These are phyloP conservation scores for Hypena proboscidalis DNA, from an alignment of 2,888 invertebrate genomes.

Conservation along the genomic window DNA sequence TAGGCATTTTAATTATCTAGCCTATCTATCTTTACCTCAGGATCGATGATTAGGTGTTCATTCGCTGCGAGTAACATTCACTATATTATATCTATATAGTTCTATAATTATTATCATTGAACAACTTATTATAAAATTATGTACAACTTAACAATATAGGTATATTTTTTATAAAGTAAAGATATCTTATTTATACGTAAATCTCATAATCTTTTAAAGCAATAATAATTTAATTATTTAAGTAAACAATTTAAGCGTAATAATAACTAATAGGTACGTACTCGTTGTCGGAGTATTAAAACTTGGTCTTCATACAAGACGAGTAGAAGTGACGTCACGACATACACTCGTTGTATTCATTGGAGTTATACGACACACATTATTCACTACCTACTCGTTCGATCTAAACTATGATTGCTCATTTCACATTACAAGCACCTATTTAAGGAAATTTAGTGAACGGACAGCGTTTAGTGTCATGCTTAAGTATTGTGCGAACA, in stretches of 20 bases:
- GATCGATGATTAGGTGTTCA: conserved; percentile 28
- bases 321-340: conserved; percentile 62
- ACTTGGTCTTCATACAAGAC: conserved; percentile 50
- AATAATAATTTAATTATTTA: conserved; percentile 32
- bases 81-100: conserved; percentile 33
- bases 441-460: conserved; percentile 57
- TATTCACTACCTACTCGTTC: conserved; percentile 51
- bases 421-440: conserved; percentile 64
- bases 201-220: conserved; percentile 44
- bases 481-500: conserved; percentile 51
- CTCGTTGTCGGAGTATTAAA: conserved; percentile 36
- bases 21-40: conserved; percentile 36
- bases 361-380: conserved; percentile 62
- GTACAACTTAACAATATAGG: conserved; percentile 54
- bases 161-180: conserved; percentile 45
- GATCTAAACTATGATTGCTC: conserved; percentile 62
- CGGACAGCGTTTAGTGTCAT: conserved; percentile 51
- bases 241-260: conserved; percentile 56
- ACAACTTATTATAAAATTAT: conserved; percentile 52
- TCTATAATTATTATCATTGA: conserved; percentile 39
- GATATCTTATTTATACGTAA: conserved; percentile 36
- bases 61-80: conserved; percentile 35
- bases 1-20: conserved; percentile 44
- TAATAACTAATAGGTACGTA: conserved; percentile 50
- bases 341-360: conserved; percentile 66